Conservation (phyloP, 2,888 invertebrate species). For the Hedya salicella region DNA sequence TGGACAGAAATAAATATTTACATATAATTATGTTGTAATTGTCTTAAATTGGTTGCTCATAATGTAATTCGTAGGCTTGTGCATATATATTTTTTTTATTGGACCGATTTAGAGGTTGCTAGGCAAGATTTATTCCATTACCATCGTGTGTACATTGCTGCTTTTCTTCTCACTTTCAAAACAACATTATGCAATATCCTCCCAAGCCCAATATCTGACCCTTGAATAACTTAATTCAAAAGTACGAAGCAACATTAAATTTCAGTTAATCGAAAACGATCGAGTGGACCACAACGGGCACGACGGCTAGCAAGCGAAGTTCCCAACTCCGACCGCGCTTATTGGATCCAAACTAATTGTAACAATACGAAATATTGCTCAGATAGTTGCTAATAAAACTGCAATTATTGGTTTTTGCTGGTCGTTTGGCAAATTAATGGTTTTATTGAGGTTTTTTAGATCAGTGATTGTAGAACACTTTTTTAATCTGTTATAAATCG, state of each 20-base stretch:
- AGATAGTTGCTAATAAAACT: constrained; percentile 36
- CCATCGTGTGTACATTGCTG: too few species aligned
- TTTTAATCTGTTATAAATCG: not conserved
- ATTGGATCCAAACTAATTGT: constrained; percentile 42
- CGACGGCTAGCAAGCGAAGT: constrained; percentile 27
- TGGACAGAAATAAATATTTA: too few species aligned
- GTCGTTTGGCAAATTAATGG: constrained; percentile 25
- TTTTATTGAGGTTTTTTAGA: constrained; percentile 21
- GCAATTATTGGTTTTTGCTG: constrained; percentile 33
- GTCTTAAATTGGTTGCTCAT: too few species aligned
- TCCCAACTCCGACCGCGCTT: constrained; percentile 28
- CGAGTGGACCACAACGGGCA: constrained; percentile 29
- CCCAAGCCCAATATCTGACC: constrained; percentile 2
- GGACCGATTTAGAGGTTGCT: too few species aligned
- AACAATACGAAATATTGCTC: constrained; percentile 36
- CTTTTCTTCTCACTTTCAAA: not conserved
- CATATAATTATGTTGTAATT: too few species aligned
- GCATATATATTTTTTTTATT: too few species aligned
- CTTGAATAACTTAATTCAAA: constrained; percentile 26
- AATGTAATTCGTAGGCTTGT: too few species aligned
- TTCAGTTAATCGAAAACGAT: constrained; percentile 69
- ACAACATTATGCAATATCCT: not conserved
- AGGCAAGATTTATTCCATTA: too few species aligned
- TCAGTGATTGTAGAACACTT: not conserved
- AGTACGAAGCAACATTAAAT: constrained; percentile 33